Evolutionary conservation across 2,888 invertebrate genomes (phyloP), one percentile per base, ranked within the genome.

Genomic region (Hesperia comma): DNA sequence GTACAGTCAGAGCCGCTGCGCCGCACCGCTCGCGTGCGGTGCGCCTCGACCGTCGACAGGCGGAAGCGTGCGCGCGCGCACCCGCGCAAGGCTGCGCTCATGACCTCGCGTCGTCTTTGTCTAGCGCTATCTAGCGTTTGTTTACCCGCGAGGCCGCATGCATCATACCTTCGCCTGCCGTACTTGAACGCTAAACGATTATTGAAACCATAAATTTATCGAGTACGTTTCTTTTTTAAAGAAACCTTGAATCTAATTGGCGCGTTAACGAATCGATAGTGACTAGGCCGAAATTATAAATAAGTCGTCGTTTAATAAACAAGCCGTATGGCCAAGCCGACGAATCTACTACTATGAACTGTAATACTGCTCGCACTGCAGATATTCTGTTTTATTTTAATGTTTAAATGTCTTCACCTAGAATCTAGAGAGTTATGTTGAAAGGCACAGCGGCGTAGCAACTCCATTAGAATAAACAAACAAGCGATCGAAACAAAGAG

Each of bases 81-180:
- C 89, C 86, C 88, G 89, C 89, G 85, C 92, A 92, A 92, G 91
- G 92, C 92, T 92, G 85, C 88, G 91, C 90, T 92, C 92, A 85
- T 91, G 92, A 92, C 92, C 92, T 92, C 92, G 92, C 90, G 76
- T 84, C 88, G 91, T 90, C 91, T 92, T 91, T 92, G 92, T 92
- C 92, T 92, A 91, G 88, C 84, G 84, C 89, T 90, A 90, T 91
- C 91, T 91, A 90, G 79, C 87, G 88, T 87, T 88, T 89, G 89
- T 90, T 89, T 88, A 84, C 88, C 84, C 85, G 84, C 92, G 92
- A 91, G 92, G 92, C 87, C 91, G 81, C 89, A 91, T 90, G 89
- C 90, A 90, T 92, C 91, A 90, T 89, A 88, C 88, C 87, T 82
- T 84, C 81, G 83, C 85, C 77, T 75, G 82, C 58, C 78, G 81